These are phyloP conservation scores for Patella pellucida DNA, from an alignment of 2,888 invertebrate species.

Conservation along the genomic window DNA sequence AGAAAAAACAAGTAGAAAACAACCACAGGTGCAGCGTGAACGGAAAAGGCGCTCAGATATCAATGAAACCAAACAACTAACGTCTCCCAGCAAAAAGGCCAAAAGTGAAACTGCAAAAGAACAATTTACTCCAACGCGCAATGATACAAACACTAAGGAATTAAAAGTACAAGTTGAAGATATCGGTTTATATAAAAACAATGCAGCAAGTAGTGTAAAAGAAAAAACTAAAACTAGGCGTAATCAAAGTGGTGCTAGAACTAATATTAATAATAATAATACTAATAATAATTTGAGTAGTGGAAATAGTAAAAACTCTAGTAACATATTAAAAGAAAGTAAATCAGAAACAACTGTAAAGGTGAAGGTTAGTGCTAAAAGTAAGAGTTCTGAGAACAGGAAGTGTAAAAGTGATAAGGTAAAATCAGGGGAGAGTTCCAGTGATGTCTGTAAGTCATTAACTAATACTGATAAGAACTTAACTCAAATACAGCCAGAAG, in stretches of 20 bases:
- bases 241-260: conserved; percentile 15
- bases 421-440: background rate
- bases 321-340: conserved; percentile 11
- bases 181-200: background rate
- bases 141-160: conserved; percentile 12
- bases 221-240: conserved; percentile 21
- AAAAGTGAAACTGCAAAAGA: conserved; percentile 21
- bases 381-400: conserved; percentile 24
- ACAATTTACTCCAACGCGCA: conserved; percentile 14
- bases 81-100: conserved; percentile 20
- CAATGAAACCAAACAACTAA: conserved; percentile 18
- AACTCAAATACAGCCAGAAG: background rate
- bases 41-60: conserved; percentile 19
- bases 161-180: conserved; percentile 16
- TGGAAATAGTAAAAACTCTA: conserved; percentile 15
- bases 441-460: background rate
- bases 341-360: conserved; percentile 15
- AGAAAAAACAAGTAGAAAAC: conserved; percentile 19
- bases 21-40: conserved; percentile 17
- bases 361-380: conserved; percentile 23
- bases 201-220: background rate
- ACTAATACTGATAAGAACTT: background rate
- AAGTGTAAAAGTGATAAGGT: conserved; percentile 24
- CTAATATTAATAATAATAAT: conserved; percentile 15
- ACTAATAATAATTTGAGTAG: conserved; percentile 8